Evolutionary conservation across 2,113 vertebrate species (phyloP).

Genomic region (Xyliphius kryptos): DNA sequence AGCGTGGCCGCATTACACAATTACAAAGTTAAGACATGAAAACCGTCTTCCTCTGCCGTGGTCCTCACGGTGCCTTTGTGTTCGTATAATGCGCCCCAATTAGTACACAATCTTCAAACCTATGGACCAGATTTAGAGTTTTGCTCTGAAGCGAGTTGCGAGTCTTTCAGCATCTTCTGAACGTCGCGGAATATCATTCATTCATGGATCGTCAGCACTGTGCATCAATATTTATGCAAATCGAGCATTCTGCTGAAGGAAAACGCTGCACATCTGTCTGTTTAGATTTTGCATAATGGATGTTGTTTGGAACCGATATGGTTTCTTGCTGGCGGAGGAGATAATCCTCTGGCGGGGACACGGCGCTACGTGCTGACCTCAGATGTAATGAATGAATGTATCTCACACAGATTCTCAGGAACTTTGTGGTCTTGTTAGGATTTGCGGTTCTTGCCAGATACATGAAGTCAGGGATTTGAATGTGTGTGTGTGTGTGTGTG

Average conservation of each 20-base stretch:
- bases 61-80: too few species aligned
- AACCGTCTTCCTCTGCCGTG: too few species aligned
- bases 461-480: background rate
- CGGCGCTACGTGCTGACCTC: background rate
- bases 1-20: too few species aligned
- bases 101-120: background rate
- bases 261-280: slow-evolving; percentile 30
- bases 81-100: too few species aligned
- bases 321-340: background rate
- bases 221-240: slow-evolving; percentile 47
- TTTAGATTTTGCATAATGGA: slow-evolving; percentile 14
- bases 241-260: slow-evolving; percentile 42
- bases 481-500: too few species aligned
- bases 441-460: background rate
- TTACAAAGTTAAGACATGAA: too few species aligned
- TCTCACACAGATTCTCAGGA: background rate
- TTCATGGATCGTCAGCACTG: slow-evolving; percentile 41
- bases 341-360: slow-evolving; percentile 1
- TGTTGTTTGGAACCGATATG: slow-evolving; percentile 7
- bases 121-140: background rate
- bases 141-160: slow-evolving; percentile 18
- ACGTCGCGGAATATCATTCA: slow-evolving; percentile 12
- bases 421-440: background rate
- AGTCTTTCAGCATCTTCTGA: slow-evolving; percentile 31
- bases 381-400: slow-evolving; percentile 4